phyloP scores from a whole-genome alignment of 2,113 vertebrate species.

The Scomber japonicus region DNA sequence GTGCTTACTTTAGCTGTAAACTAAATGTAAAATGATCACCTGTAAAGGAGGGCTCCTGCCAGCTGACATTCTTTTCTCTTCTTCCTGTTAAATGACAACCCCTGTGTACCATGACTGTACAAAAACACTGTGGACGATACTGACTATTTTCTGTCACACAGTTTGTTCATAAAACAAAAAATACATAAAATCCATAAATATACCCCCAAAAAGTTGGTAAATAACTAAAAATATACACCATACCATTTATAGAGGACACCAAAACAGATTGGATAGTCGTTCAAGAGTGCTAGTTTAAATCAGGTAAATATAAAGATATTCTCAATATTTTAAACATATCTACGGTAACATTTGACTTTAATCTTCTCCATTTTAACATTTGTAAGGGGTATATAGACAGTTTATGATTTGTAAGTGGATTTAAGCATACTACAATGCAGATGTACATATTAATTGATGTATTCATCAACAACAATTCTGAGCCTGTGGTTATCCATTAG shows the following conservation, averaged over 20 bases:
- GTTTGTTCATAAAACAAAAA: constrained; percentile 14
- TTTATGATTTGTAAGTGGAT: too few relatives aligned
- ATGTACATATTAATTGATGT: too few relatives aligned
- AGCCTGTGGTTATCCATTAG: too few relatives aligned
- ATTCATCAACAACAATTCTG: too few relatives aligned
- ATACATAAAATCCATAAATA: not conserved
- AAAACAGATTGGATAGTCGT: not conserved
- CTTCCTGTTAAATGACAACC: constrained; percentile 46
- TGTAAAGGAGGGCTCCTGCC: constrained; percentile 24
- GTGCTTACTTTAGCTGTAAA: not conserved
- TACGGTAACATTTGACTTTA: too few relatives aligned
- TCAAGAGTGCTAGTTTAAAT: not conserved
- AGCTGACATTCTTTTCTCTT: constrained; percentile 12
- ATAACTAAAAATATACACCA: not conserved
- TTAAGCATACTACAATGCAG: too few relatives aligned
- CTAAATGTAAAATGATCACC: not conserved
- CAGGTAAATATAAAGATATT: not conserved
- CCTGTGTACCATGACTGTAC: constrained; percentile 22
- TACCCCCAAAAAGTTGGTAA: not conserved
- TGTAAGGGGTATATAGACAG: too few relatives aligned
- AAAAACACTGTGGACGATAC: constrained; percentile 34
- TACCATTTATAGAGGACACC: not conserved
- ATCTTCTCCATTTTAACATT: too few relatives aligned
- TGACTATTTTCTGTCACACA: constrained; percentile 29
- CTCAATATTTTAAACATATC: not conserved